A percentile compares a stretch with the other conserved stretches of the same genome.
Conservation (phyloP, 2,888 invertebrate species). For the Epicampocera succincta region DNA sequence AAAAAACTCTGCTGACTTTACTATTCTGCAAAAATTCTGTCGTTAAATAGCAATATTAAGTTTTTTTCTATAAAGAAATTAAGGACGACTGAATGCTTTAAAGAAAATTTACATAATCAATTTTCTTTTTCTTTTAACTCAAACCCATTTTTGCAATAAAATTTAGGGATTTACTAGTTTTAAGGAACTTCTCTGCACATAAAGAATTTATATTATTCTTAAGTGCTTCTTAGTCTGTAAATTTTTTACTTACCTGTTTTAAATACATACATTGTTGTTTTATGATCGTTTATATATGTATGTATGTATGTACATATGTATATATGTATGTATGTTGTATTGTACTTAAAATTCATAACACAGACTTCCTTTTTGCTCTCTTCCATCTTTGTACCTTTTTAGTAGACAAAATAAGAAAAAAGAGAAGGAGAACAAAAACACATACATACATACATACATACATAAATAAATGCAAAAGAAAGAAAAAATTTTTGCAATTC, state of each 20-base stretch:
- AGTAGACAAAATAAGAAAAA: no score
- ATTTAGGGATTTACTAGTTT: background rate
- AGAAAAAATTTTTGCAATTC: constrained; percentile 51
- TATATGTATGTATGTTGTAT: no score
- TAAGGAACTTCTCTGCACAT: constrained; percentile 6
- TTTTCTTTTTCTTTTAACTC: background rate
- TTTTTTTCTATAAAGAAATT: no score
- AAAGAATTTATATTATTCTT: constrained; percentile 1
- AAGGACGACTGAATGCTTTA: background rate
- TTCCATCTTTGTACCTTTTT: constrained; percentile 23
- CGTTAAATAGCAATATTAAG: no score
- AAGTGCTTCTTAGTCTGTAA: constrained; percentile 1
- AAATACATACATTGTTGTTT: constrained; percentile 1
- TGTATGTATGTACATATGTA: no score
- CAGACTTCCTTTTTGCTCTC: constrained; percentile 61
- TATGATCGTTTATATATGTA: constrained; percentile 19
- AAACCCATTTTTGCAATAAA: background rate
- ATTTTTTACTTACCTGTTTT: constrained; percentile 54
- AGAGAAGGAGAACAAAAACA: no score
- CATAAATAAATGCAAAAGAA: background rate
- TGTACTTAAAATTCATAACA: constrained; percentile 66
- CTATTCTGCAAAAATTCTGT: no score
- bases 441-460: no score
- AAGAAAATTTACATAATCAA: background rate
- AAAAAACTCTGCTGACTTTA: no score